phyloP scores from a whole-genome alignment of 1,140 invertebrate species.

The Glossosoma conforme region DNA sequence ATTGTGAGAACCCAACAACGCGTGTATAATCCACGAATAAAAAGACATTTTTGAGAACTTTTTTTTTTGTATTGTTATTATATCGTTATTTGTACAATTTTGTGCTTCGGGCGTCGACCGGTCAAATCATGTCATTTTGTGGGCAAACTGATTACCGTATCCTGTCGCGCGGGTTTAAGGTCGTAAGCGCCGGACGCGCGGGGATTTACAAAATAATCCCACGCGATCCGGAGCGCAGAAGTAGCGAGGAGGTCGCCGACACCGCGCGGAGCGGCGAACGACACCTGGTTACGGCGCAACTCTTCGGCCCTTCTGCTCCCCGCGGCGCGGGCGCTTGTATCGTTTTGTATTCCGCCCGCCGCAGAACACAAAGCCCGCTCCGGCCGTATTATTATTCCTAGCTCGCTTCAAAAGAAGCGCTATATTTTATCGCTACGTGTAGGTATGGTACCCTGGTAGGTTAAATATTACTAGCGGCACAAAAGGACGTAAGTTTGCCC shows the following conservation, averaged over 20 bases:
- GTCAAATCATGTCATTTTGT: constrained; percentile 23
- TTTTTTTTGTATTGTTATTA: too few relatives aligned
- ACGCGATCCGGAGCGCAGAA: constrained; percentile 18
- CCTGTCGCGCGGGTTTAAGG: constrained; percentile 17
- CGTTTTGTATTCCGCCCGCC: constrained; percentile 4
- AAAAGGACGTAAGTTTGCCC: constrained; percentile 8
- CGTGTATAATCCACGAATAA: background rate
- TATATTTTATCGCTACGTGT: constrained; percentile 28
- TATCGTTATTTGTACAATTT: constrained; percentile 13
- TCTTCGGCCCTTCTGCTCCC: constrained; percentile 7
- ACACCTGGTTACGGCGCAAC: background rate
- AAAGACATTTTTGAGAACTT: too few relatives aligned
- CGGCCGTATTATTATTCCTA: constrained; percentile 24
- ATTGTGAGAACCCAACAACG: background rate
- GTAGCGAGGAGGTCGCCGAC: too few relatives aligned
- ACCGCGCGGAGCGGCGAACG: background rate
- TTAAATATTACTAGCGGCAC: constrained; percentile 2
- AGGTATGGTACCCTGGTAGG: constrained; percentile 4
- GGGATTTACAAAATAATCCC: constrained; percentile 27
- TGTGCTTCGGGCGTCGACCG: constrained; percentile 6
- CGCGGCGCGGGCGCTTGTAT: constrained; percentile 3
- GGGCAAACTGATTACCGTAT: constrained; percentile 28
- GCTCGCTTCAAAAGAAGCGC: constrained; percentile 29
- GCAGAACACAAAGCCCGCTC: constrained; percentile 22
- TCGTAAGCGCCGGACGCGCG: constrained; percentile 12